phyloP scores from a whole-genome alignment of 2,888 invertebrate species.

The Liposcelis brunnea region DNA sequence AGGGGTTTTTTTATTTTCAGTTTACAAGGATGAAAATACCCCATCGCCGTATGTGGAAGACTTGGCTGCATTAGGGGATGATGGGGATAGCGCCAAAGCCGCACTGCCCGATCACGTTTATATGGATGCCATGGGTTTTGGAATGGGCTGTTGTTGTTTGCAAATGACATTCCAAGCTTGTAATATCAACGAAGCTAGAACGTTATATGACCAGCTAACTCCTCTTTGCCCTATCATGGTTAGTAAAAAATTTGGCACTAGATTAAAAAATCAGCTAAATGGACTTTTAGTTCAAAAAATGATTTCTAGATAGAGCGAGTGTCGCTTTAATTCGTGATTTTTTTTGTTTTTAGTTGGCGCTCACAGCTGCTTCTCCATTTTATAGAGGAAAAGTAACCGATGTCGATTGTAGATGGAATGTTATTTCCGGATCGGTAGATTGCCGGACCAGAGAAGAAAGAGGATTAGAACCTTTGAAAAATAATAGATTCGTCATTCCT shows the following conservation, averaged over 20 bases:
- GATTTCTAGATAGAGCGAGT: constrained; percentile 8
- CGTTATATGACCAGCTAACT: constrained; percentile 91
- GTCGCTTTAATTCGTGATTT: background rate
- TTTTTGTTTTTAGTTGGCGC: constrained; percentile 49
- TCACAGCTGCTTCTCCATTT: constrained; percentile 92
- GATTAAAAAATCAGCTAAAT: no score
- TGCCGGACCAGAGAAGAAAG: constrained; percentile 86
- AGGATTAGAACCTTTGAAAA: constrained; percentile 51
- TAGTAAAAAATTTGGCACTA: no score
- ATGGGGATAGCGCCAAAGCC: constrained; percentile 40
- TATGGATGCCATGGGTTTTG: constrained; percentile 99
- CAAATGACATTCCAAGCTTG: constrained; percentile 91
- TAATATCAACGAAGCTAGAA: constrained; percentile 87
- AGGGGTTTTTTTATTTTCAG: constrained; percentile 32
- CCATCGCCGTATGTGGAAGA: constrained; percentile 57
- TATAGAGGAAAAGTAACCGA: constrained; percentile 89
- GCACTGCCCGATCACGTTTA: constrained; percentile 83
- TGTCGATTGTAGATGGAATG: constrained; percentile 95
- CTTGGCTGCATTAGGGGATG: constrained; percentile 38
- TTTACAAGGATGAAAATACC: constrained; percentile 78
- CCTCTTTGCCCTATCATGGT: constrained; percentile 95
- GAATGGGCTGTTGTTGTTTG: constrained; percentile 97
- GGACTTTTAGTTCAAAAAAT: no score
- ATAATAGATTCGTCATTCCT: constrained; percentile 64
- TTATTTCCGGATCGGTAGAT: constrained; percentile 91